Base-by-base conservation (phyloP, 1,140 invertebrate species). In the Pararge aegeria region DNA sequence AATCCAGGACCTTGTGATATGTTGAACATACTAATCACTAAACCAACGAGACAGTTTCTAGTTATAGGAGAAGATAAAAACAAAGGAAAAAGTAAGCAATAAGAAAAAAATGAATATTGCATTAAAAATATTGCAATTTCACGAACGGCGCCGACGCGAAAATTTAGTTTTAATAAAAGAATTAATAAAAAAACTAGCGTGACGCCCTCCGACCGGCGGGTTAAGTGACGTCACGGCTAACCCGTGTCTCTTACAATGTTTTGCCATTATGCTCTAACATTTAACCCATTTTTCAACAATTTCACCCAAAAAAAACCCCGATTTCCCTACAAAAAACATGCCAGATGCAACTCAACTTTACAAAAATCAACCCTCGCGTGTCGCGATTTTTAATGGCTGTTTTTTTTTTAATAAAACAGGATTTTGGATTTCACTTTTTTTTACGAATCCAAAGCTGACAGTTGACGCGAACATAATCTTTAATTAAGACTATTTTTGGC, bases 401-500 rank as follows among this genome's bases (percentile, higher is more conserved):
- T 78, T 78, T 76, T n/a, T n/a, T 83, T 74, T 71, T 74, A 64
- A 76, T 76, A 73, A 80, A 86, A 80, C 66, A 62, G 55, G 51
- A 72, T 78, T 82, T 77, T 74, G 55, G 51, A 72, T 78, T 82
- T 77, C 75, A 70, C 29, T 58, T 61, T 76, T 75, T 78, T 80
- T 84, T 85, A 75, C 68, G 70, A 78, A 76, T 86, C 73, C 68
- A 83, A 89, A 89, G 80, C 81, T 66, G 86, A 89, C 86, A 89
- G 84, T 89, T 89, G 86, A 89, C 86, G 84, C 86, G 80, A 66
- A 87, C 68, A 82, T 89, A 89, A 89, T 89, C 84, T 85, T 84
- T 85, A 87, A 89, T 88, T 88, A 86, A 87, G 79, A 85, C 61
- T 80, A 79, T 86, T 88, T 83, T 83, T 83, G 71, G 70, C 56